phyloP scores from a whole-genome alignment of 2,113 vertebrate species.

The Austrofundulus limnaeus region DNA sequence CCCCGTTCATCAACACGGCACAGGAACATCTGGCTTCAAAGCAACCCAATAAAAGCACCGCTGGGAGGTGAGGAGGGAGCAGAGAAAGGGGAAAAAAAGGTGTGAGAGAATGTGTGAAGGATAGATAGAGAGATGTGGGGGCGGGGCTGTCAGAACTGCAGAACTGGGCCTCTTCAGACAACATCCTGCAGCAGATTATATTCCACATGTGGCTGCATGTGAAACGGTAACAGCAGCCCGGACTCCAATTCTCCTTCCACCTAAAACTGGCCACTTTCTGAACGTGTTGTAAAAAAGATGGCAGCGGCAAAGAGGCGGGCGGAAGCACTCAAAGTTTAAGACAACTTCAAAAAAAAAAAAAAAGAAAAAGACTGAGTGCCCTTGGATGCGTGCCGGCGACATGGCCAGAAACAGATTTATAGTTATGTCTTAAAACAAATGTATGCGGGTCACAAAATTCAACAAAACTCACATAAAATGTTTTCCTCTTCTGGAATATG shows the following conservation, averaged over 20 bases:
- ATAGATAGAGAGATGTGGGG: conserved; percentile 37
- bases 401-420: no score
- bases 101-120: conserved; percentile 60
- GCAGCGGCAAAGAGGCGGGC: neutral
- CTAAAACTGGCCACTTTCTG: conserved; percentile 43
- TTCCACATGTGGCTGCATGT: conserved; percentile 59
- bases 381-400: neutral
- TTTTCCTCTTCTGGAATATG: no score
- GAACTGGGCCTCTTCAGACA: conserved; percentile 54
- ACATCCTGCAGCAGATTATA: conserved; percentile 66
- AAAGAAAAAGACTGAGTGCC: conserved; percentile 14
- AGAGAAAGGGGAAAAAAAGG: conserved; percentile 56
- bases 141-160: conserved; percentile 61
- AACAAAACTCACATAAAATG: no score
- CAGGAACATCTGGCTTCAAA: conserved; percentile 64
- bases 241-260: conserved; percentile 34
- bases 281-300: conserved; percentile 28
- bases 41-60: conserved; percentile 59
- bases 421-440: no score
- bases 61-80: conserved; percentile 47
- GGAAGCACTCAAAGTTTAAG: conserved; percentile 21
- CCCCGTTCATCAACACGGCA: conserved; percentile 17
- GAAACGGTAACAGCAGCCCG: conserved; percentile 28
- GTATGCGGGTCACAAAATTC: neutral
- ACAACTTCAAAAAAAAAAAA: conserved; percentile 1